Evolutionary conservation across 2,888 invertebrate species (phyloP).

Genomic region (Autographa gamma): DNA sequence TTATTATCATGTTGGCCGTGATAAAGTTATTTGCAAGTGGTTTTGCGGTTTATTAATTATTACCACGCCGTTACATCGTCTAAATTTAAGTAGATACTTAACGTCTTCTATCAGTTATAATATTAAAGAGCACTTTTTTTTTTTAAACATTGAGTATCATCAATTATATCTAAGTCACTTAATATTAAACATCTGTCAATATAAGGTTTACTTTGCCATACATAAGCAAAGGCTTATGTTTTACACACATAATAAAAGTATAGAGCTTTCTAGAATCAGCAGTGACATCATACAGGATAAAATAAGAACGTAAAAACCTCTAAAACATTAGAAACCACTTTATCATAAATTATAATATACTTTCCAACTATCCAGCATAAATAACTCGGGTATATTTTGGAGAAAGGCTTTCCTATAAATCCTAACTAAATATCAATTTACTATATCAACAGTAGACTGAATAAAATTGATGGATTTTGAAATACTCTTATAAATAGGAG

Average conservation of each 20-base stretch:
- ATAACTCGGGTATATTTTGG: constrained; percentile 34
- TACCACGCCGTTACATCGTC: background rate
- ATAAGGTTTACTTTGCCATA: background rate
- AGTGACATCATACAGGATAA: background rate
- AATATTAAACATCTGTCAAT: too few relatives aligned
- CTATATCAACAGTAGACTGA: constrained; percentile 43
- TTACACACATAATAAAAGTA: too few relatives aligned
- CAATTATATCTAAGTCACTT: too few relatives aligned
- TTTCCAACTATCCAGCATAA: constrained; percentile 23
- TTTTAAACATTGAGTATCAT: too few relatives aligned
- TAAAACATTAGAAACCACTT: background rate
- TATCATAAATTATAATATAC: constrained; percentile 21
- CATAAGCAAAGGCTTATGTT: background rate
- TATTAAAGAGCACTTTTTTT: background rate
- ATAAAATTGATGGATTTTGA: constrained; percentile 43
- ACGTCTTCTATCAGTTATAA: background rate
- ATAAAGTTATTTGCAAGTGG: constrained; percentile 14
- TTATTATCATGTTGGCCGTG: constrained; percentile 16
- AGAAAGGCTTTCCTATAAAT: constrained; percentile 34
- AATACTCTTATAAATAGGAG: constrained; percentile 25
- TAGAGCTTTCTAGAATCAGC: background rate
- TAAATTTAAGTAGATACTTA: background rate
- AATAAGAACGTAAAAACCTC: background rate
- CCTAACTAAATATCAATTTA: constrained; percentile 59
- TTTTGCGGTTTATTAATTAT: constrained; percentile 6